Evolutionary conservation across 1,140 invertebrate species (phyloP).

Genomic region (Drosophila littoralis): DNA sequence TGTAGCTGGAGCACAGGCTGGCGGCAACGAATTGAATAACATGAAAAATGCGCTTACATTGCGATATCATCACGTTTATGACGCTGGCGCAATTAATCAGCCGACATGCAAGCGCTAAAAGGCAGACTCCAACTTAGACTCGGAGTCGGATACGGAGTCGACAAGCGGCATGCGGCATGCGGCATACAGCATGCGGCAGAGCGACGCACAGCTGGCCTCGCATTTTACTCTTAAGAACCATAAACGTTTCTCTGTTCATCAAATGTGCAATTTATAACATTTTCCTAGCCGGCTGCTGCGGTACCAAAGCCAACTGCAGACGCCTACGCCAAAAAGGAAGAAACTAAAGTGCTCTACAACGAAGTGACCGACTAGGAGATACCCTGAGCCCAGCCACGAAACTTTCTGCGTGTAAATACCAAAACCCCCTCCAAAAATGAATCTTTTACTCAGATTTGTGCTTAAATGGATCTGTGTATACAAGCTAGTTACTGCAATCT

Average conservation of each 20-base stretch:
- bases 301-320: constrained; percentile 49
- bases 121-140: constrained; percentile 45
- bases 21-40: constrained; percentile 81
- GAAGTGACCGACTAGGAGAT: neutral
- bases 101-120: constrained; percentile 81
- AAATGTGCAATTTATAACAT: constrained; percentile 81
- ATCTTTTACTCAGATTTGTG: no score
- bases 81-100: constrained; percentile 83
- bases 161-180: no score
- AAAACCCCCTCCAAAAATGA: no score
- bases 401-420: no score
- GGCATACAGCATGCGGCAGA: no score
- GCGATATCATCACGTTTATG: constrained; percentile 84
- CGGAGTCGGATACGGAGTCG: neutral
- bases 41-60: constrained; percentile 82
- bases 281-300: constrained; percentile 41
- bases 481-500: no score
- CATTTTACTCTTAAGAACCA: constrained; percentile 46
- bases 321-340: constrained; percentile 62
- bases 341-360: neutral
- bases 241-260: constrained; percentile 80
- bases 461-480: no score
- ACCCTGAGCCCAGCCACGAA: neutral
- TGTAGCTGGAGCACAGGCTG: constrained; percentile 45
- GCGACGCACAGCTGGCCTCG: constrained; percentile 44